Conservation (phyloP, 2,888 invertebrate genomes). For the Sminthurides aquaticus region DNA sequence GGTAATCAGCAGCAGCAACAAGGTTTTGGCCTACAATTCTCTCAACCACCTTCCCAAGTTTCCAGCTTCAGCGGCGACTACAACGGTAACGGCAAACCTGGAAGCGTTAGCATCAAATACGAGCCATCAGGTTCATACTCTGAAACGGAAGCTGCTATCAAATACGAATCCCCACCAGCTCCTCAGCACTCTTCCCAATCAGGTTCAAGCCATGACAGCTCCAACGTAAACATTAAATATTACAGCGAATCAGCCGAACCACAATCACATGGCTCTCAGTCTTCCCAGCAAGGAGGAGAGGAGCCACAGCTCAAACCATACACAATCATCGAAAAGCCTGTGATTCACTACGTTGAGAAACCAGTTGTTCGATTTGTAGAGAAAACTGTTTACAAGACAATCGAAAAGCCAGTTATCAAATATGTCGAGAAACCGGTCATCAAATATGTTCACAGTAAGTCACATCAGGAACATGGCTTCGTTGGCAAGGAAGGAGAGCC, state of each 20-base stretch:
- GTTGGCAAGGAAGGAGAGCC: conserved; percentile 11
- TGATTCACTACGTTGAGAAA: conserved; percentile 18
- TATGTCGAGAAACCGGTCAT: conserved; percentile 19
- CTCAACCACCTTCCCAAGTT: too few relatives aligned
- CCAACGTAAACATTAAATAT: not conserved
- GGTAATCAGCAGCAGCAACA: too few relatives aligned
- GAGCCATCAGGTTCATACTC: not conserved
- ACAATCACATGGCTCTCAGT: too few relatives aligned
- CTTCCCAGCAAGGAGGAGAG: not conserved
- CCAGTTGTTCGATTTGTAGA: conserved; percentile 17
- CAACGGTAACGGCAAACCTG: not conserved
- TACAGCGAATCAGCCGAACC: too few relatives aligned
- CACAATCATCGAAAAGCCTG: conserved; percentile 22
- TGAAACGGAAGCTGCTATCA: not conserved
- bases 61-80: too few relatives aligned
- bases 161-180: not conserved
- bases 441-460: conserved; percentile 5
- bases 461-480: not conserved
- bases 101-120: conserved; percentile 1
- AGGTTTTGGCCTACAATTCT: too few relatives aligned
- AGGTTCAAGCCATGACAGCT: not conserved
- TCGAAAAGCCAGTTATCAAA: conserved; percentile 21
- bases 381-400: conserved; percentile 17
- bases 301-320: conserved; percentile 15
- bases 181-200: not conserved